Percentiles rank a stretch among this genome's conserved stretches.
phyloP scores from a whole-genome alignment of 1,140 invertebrate genomes.

The Brachystomella parvula region DNA sequence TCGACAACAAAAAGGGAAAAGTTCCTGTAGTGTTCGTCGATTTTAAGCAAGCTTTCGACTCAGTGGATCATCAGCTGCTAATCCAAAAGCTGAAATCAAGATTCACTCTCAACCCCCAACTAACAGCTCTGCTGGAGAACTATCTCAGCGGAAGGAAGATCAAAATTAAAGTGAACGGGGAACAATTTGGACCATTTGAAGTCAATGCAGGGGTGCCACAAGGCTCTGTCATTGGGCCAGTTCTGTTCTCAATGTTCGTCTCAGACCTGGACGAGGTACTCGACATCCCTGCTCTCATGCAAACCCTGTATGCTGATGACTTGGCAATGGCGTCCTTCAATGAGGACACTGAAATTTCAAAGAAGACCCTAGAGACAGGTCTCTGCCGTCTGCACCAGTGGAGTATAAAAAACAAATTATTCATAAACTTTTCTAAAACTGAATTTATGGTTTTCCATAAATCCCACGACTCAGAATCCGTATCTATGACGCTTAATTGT shows the following conservation, averaged over 20 bases:
- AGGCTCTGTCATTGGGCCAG: conserved; percentile 38
- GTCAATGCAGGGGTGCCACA: conserved; percentile 36
- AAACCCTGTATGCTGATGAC: conserved; percentile 41
- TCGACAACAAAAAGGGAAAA: conserved; percentile 18
- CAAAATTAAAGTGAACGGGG: background rate
- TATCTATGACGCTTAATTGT: background rate
- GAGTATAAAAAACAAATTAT: conserved; percentile 5
- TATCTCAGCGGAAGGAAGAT: background rate
- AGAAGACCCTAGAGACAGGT: background rate
- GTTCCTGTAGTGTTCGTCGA: conserved; percentile 10
- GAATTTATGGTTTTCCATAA: too few species aligned
- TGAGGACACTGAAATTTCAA: background rate
- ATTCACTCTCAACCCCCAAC: background rate
- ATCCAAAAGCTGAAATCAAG: conserved; percentile 9
- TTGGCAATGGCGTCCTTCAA: conserved; percentile 25
- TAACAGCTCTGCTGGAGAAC: background rate
- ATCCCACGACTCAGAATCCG: background rate
- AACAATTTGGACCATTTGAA: background rate
- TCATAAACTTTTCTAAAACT: conserved; percentile 11
- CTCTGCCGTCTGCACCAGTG: background rate
- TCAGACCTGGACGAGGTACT: conserved; percentile 34
- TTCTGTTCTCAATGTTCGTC: conserved; percentile 37
- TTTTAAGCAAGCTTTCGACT: conserved; percentile 17
- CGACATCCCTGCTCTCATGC: conserved; percentile 8
- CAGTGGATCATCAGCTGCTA: background rate